Conservation (phyloP, 2,797 vertebrate species). For the Orestias chungarensis region DNA sequence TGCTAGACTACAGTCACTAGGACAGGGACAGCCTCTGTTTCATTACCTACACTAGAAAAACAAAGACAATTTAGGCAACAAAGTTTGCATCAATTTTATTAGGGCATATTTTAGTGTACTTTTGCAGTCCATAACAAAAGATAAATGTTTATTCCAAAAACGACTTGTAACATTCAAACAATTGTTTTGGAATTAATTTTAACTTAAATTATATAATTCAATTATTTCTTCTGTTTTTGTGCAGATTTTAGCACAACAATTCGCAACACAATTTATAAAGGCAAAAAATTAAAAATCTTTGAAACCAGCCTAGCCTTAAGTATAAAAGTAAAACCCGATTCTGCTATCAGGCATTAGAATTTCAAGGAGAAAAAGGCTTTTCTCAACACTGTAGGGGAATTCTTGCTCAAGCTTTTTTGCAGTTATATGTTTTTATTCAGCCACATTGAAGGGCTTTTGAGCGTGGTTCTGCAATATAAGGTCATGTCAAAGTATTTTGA, state of each 20-base stretch:
- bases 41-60: neutral
- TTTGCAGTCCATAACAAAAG: neutral
- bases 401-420: neutral
- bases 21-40: slow-evolving; percentile 48
- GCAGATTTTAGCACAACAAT: neutral
- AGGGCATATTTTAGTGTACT: too few relatives aligned
- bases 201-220: neutral
- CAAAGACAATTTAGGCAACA: neutral
- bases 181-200: neutral
- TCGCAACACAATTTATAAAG: neutral
- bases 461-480: neutral
- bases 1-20: slow-evolving; percentile 45
- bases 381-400: neutral
- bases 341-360: too few relatives aligned
- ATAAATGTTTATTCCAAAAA: neutral
- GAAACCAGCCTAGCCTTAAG: neutral
- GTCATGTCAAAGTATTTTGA: neutral
- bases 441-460: neutral
- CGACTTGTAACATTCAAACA: too few relatives aligned
- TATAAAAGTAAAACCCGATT: neutral
- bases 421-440: neutral
- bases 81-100: neutral
- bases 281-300: neutral
- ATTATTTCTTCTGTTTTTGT: neutral
- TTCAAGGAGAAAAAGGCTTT: neutral